Conservation (phyloP, 2,888 invertebrate genomes). For the Allolobophora icterica region DNA sequence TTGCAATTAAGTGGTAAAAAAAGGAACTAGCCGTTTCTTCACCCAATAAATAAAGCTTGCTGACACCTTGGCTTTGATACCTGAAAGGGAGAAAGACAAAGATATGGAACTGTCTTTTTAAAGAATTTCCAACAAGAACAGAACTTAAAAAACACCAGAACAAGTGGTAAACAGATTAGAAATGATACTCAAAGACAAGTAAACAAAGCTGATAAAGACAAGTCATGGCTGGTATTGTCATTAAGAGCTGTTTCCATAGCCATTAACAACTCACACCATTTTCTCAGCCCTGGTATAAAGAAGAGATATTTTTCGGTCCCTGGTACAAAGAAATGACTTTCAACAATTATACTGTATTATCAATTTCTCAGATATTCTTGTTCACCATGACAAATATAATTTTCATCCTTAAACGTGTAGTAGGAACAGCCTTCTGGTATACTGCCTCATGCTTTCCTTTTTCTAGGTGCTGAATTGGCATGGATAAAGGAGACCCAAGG, state of each 20-base stretch:
- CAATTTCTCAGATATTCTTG: too few relatives aligned
- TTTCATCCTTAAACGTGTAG: too few relatives aligned
- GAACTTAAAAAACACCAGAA: neutral
- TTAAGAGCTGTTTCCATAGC: neutral
- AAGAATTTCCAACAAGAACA: neutral
- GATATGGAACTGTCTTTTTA: neutral
- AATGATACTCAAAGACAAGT: neutral
- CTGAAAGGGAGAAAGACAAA: neutral
- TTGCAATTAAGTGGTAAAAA: neutral
- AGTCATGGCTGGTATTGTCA: neutral
- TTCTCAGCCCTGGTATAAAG: neutral
- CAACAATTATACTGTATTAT: too few relatives aligned
- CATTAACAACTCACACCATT: neutral
- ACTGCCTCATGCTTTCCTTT: neutral
- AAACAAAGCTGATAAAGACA: conserved; percentile 3
- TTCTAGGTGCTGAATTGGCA: neutral
- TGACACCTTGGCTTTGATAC: too few relatives aligned
- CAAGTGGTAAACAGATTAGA: neutral
- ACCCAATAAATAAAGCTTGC: neutral
- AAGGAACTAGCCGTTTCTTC: neutral
- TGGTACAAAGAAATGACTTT: too few relatives aligned
- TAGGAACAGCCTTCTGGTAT: neutral
- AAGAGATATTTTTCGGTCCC: too few relatives aligned
- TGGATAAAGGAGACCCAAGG: neutral
- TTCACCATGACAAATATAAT: too few relatives aligned